Evolutionary conservation across 2,113 vertebrate genomes (phyloP).

Genomic region (Scolopax mira): DNA sequence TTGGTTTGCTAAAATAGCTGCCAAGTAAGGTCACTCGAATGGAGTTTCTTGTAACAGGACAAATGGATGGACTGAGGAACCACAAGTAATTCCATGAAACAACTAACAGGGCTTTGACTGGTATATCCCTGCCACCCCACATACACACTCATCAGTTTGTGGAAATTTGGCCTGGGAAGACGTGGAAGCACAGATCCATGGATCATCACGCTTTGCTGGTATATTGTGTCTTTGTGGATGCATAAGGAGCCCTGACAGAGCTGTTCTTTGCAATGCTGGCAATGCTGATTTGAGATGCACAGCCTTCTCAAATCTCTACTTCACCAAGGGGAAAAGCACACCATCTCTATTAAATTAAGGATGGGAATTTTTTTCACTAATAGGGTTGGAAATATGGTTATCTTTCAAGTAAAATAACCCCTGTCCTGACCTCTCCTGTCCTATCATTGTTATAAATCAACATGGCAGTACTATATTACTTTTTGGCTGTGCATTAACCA

Average conservation of each 20-base stretch:
- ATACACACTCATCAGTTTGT: not conserved
- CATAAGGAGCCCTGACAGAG: not conserved
- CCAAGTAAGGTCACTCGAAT: not conserved
- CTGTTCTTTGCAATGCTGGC: not conserved
- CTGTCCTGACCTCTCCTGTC: not conserved
- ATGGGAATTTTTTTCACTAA: fast-evolving
- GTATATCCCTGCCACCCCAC: not conserved
- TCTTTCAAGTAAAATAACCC: not conserved
- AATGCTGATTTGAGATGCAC: too few relatives aligned
- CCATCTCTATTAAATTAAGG: not conserved
- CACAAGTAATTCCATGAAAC: not conserved
- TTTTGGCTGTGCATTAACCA: not conserved
- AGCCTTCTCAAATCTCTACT: not conserved
- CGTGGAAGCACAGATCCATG: not conserved
- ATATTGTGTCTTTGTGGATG: not conserved
- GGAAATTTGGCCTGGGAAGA: not conserved
- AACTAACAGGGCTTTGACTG: not conserved
- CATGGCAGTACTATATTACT: not conserved
- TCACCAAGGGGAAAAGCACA: not conserved
- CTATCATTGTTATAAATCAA: not conserved
- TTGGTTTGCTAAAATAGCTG: not conserved
- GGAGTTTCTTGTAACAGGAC: not conserved
- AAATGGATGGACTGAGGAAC: not conserved
- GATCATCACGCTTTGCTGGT: not conserved
- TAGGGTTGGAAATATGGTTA: not conserved